Evolutionary conservation across 2,888 invertebrate species (phyloP), one percentile per base, ranked within the genome.

Genomic region (Nomada ruficornis): DNA sequence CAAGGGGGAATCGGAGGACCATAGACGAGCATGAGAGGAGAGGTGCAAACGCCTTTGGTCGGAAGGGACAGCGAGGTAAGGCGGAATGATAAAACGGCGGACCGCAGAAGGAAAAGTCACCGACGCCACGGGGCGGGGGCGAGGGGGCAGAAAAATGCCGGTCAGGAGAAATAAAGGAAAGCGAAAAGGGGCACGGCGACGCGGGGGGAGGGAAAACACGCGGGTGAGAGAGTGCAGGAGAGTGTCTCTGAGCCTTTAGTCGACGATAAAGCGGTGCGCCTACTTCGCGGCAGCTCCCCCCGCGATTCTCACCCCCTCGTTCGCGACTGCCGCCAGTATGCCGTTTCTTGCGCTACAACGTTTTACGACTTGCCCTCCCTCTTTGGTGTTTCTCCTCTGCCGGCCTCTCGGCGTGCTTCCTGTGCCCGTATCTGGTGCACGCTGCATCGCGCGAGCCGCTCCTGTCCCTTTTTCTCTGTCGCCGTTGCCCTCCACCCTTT

Each of bases 191-290:
- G 44, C 5, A 42, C 9, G 15, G 20, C 11, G 15, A n/a, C 23
- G 44, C 59, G 20, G 2, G 47, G 10, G 36, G 23, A 70, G 67
- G 55, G 67, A 60, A 75, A 70, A 67, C 71, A 80, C 55, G 65
- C 74, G 68, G 47, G 82, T 68, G 76, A 82, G 79, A 81, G 80
- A 77, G 65, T 68, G 70, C 50, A 73, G 59, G 77, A 76, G 81
- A 80, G 82, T 68, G 76, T 85, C 87, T 86, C 75, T 80, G 80
- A 78, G 86, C 70, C 81, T 84, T 83, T 84, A 76, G 80, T 68
- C 82, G 86, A 70, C 80, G 85, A 84, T 88, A 88, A 88, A 88
- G 77, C 85, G 84, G 54, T 80, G 86, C 81, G 88, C 80, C 88
- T 88, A 88, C 86, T 88, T 84, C 85, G 86, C 72, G 85, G 72